These are phyloP conservation scores for Tragulus kanchil DNA, from an alignment of 2,113 vertebrate species.

Conservation along the genomic window DNA sequence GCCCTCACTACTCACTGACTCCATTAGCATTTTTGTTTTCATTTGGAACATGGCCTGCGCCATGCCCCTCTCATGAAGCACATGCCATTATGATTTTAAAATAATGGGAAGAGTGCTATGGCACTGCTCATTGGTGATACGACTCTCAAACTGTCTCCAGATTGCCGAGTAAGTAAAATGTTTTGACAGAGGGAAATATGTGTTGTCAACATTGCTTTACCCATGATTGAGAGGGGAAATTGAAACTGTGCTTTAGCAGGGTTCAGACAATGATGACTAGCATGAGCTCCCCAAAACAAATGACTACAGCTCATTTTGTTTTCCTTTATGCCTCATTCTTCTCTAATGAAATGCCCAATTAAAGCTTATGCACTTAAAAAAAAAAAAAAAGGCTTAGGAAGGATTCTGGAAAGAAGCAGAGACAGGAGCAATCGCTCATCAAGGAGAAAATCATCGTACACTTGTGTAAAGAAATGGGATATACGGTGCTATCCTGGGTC, in stretches of 20 bases:
- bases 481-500: not conserved
- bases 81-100: constrained; percentile 77
- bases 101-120: constrained; percentile 78
- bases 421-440: not conserved
- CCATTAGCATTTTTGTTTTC: constrained; percentile 54
- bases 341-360: constrained; percentile 70
- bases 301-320: constrained; percentile 52
- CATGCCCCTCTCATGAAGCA: constrained; percentile 40
- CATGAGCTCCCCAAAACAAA: constrained; percentile 74
- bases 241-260: constrained; percentile 75
- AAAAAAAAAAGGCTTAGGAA: constrained; percentile 38
- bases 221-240: constrained; percentile 78
- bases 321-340: constrained; percentile 71
- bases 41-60: constrained; percentile 49
- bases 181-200: constrained; percentile 87
- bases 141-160: constrained; percentile 76
- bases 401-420: not conserved
- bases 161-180: constrained; percentile 82
- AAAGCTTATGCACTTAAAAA: constrained; percentile 51
- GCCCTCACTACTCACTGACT: not conserved
- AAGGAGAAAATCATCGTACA: not conserved
- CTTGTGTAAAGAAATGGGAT: not conserved
- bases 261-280: constrained; percentile 64
- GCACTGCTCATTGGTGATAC: constrained; percentile 65
- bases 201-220: constrained; percentile 85